Evolutionary conservation across 1,140 invertebrate genomes (phyloP), one percentile per base, ranked within the genome.

Genomic region (Pectinophora gossypiella): DNA sequence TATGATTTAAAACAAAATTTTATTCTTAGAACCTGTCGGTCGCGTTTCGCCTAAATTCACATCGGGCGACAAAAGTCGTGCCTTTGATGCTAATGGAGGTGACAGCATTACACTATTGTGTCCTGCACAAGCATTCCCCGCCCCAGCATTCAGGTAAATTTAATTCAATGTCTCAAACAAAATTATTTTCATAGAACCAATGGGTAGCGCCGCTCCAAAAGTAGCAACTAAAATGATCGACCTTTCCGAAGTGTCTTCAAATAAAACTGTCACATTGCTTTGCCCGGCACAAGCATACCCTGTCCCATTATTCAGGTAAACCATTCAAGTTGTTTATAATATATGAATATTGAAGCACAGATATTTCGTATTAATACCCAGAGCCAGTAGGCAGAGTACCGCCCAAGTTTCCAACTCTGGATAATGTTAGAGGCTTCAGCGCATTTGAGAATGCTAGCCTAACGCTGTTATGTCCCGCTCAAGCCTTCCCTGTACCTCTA

Each of bases 31-130:
- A 67, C 94, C 94, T 18, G 90, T 95, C 60, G 92, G 92, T 75
- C 91, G 91, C 64, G 93, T 94, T 53, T 90, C 91, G 36, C 94
- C 94, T 20, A 94, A 93, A 83, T 91, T 96, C 75, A 93, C 93
- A 38, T 91, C 92, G 59, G 92, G 89, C 55, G 93, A 92, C 76
- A 89, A 90, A 73, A 91, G 89, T 88, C 90, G 89, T 65, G 91
- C 89, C 56, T 91, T 91, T 71, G 88, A 82, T 60, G 89, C 85
- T 70, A 88, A 73, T 72, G 85, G 79, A 63, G 72, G 71, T 59
- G 81, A 84, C 59, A 88, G 88, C 66, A 73, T 92, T 59, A 91
- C 91, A 59, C 76, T 94, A 35, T 87, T 91, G 57, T 95, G 94
- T 76, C 90, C 90, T 47, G 93, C 93, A 6, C 92, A 94, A 86